Evolutionary conservation across 1,140 invertebrate genomes (phyloP).

Genomic region (Drosophila orosa): DNA sequence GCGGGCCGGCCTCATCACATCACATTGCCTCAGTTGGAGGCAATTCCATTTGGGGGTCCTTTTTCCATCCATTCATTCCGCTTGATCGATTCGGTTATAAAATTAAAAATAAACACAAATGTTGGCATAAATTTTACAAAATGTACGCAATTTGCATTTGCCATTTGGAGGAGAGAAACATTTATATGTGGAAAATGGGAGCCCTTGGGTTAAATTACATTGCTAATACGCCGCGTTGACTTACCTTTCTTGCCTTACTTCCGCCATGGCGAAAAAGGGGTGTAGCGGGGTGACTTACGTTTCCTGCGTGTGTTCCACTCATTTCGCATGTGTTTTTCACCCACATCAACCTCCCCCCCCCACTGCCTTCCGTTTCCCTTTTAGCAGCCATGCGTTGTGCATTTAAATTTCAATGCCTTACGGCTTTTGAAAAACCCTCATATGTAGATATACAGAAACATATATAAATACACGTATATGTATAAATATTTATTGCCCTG

Average conservation of each 20-base stretch:
- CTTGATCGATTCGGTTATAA: constrained; percentile 75
- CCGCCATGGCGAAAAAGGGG: constrained; percentile 19
- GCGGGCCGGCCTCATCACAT: not conserved
- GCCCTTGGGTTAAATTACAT: constrained; percentile 68
- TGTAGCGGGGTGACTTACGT: constrained; percentile 15
- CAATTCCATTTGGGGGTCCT: constrained; percentile 40
- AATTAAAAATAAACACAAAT: constrained; percentile 79
- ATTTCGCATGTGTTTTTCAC: constrained; percentile 42
- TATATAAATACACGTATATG: constrained; percentile 14
- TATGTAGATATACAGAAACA: constrained; percentile 16
- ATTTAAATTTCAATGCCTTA: constrained; percentile 76
- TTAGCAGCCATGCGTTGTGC: constrained; percentile 71
- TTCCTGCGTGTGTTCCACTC: constrained; percentile 53
- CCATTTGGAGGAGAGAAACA: constrained; percentile 31
- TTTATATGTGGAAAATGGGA: constrained; percentile 36
- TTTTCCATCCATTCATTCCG: constrained; percentile 39
- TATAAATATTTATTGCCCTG: constrained; percentile 56
- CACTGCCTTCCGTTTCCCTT: constrained; percentile 23
- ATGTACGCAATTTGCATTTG: constrained; percentile 70
- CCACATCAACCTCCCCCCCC: constrained; percentile 9
- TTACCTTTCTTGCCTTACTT: constrained; percentile 41
- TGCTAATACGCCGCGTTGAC: constrained; percentile 62
- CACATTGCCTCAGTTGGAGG: constrained; percentile 28
- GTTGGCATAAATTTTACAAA: constrained; percentile 66
- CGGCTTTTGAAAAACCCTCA: constrained; percentile 46